These are phyloP conservation scores for Nephila pilipes DNA, from an alignment of 1,140 invertebrate genomes.

Conservation along the genomic window DNA sequence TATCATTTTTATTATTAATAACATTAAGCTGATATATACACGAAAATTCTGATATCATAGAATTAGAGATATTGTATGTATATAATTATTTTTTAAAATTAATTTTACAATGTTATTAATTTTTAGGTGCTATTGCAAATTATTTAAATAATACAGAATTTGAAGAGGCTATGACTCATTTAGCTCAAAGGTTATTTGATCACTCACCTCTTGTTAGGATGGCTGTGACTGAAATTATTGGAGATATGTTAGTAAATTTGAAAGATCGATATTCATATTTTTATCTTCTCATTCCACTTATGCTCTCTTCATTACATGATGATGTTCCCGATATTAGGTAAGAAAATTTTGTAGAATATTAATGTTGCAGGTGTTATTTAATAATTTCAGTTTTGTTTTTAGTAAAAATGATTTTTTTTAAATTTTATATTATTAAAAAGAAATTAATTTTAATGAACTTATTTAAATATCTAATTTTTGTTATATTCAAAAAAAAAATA, in stretches of 20 bases:
- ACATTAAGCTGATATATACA: too few relatives aligned
- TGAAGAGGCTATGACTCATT: slow-evolving; percentile 85
- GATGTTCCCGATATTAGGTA: slow-evolving; percentile 85
- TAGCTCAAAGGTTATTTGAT: slow-evolving; percentile 90
- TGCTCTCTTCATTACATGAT: slow-evolving; percentile 89
- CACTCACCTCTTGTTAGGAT: slow-evolving; percentile 86
- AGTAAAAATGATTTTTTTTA: not conserved
- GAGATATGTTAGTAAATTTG: slow-evolving; percentile 86
- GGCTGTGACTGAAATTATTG: slow-evolving; percentile 86
- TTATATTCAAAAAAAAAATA: not conserved
- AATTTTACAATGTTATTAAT: too few relatives aligned
- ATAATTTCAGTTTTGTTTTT: not conserved
- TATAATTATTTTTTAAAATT: too few relatives aligned
- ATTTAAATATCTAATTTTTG: not conserved
- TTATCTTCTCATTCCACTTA: slow-evolving; percentile 87
- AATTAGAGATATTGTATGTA: too few relatives aligned
- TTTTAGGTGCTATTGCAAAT: slow-evolving; percentile 43
- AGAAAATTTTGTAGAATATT: not conserved
- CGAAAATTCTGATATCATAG: too few relatives aligned
- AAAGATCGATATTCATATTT: slow-evolving; percentile 90
- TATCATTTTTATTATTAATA: too few relatives aligned
- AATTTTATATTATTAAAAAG: not conserved
- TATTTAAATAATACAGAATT: slow-evolving; percentile 83
- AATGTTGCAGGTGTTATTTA: not conserved
- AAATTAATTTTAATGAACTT: not conserved